phyloP scores from a whole-genome alignment of 2,797 vertebrate species.

The Sebastes vulpes region DNA sequence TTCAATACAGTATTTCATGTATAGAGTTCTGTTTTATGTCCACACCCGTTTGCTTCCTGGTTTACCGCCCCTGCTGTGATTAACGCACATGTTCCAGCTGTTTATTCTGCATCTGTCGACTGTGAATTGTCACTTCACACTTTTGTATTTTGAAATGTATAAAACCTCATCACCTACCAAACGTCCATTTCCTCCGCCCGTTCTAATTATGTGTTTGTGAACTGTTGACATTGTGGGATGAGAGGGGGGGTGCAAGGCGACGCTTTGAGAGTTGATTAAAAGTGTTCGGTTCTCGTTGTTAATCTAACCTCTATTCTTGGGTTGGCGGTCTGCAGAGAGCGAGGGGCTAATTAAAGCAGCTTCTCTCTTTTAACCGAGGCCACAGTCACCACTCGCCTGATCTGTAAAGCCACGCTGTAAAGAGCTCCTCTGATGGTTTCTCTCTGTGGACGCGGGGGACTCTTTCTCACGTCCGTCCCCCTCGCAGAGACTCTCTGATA shows the following conservation, averaged over 20 bases:
- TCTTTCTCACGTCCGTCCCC: conserved; percentile 67
- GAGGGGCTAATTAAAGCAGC: conserved; percentile 70
- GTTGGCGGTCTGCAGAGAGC: conserved; percentile 58
- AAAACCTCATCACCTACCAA: conserved; percentile 69
- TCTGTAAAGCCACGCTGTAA: conserved; percentile 68
- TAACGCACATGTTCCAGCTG: conserved; percentile 30
- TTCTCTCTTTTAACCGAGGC: conserved; percentile 32
- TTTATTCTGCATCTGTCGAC: conserved; percentile 43
- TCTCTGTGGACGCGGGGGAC: conserved; percentile 42
- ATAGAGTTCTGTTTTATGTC: conserved; percentile 17
- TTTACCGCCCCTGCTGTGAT: conserved; percentile 1
- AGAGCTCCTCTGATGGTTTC: conserved; percentile 69
- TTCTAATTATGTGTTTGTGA: conserved; percentile 72
- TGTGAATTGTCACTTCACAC: conserved; percentile 78
- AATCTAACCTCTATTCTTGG: conserved; percentile 70
- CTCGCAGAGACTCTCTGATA: conserved; percentile 26
- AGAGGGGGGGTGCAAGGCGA: conserved; percentile 15
- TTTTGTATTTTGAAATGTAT: conserved; percentile 70
- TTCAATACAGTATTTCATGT: conserved; percentile 42
- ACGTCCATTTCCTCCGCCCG: conserved; percentile 69
- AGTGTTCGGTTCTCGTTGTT: conserved; percentile 64
- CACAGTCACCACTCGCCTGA: conserved; percentile 65
- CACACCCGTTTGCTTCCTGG: conserved; percentile 1
- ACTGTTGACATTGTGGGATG: conserved; percentile 59
- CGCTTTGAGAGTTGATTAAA: conserved; percentile 79